phyloP scores from a whole-genome alignment of 2,888 invertebrate species.

The Rhamnusium bicolor region DNA sequence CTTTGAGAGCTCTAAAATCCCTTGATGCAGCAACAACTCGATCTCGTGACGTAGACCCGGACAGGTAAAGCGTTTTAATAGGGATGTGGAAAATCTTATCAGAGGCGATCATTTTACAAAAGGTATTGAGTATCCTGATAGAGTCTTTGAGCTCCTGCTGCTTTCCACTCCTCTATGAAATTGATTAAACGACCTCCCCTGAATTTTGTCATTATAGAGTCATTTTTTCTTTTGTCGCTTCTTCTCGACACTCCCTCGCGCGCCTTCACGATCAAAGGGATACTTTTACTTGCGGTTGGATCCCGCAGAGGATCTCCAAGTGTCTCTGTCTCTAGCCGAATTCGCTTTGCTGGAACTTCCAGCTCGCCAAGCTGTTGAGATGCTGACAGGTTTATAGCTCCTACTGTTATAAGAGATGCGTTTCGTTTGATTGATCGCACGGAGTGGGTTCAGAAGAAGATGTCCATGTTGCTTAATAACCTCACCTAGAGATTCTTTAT shows the following conservation, averaged over 20 bases:
- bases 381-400: not conserved
- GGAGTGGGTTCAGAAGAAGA: not conserved
- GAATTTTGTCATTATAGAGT: slow-evolving; percentile 2
- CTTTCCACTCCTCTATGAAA: slow-evolving; percentile 29
- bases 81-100: slow-evolving; percentile 4
- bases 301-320: not conserved
- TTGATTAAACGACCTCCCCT: slow-evolving; percentile 28
- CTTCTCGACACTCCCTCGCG: not conserved
- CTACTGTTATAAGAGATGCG: not conserved
- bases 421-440: not conserved
- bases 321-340: not conserved
- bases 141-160: slow-evolving; percentile 30
- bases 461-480: not conserved
- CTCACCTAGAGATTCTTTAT: slow-evolving; percentile 1
- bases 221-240: not conserved
- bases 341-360: not conserved
- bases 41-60: slow-evolving; percentile 29
- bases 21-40: not conserved
- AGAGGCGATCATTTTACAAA: slow-evolving; percentile 35
- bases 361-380: not conserved
- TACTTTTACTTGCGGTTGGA: not conserved
- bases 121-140: slow-evolving; percentile 45
- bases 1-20: not conserved
- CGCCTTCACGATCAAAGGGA: not conserved
- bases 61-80: slow-evolving; percentile 23